A percentile compares a stretch with the other conserved stretches of the same genome.
These are phyloP conservation scores for Olivierus martensii DNA, from an alignment of 1,140 invertebrate species.

Conservation along the genomic window DNA sequence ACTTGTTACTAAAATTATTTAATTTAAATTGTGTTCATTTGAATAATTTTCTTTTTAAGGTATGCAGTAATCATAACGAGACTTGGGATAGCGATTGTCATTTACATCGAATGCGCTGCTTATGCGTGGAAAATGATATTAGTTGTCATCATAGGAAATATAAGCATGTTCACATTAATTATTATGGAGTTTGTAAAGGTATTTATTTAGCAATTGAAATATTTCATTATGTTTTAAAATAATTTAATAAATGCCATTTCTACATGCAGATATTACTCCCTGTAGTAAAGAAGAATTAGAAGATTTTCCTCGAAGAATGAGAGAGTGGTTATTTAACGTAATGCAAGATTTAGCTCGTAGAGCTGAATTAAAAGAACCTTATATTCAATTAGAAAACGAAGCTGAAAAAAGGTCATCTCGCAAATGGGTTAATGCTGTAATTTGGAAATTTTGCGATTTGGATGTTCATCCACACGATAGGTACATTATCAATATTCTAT, in stretches of 20 bases:
- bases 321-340: slow-evolving; percentile 92
- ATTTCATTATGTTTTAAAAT: too few species aligned
- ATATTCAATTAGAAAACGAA: slow-evolving; percentile 69
- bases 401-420: slow-evolving; percentile 57
- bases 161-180: slow-evolving; percentile 82
- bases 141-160: slow-evolving; percentile 56
- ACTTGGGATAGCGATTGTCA: slow-evolving; percentile 87
- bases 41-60: slow-evolving; percentile 33
- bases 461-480: slow-evolving; percentile 74
- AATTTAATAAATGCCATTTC: too few species aligned
- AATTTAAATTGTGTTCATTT: slow-evolving; percentile 10
- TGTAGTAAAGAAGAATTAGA: slow-evolving; percentile 70
- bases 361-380: slow-evolving; percentile 67
- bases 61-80: slow-evolving; percentile 86
- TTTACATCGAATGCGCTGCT: slow-evolving; percentile 75
- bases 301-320: slow-evolving; percentile 85
- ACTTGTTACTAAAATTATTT: not conserved
- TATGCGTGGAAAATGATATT: slow-evolving; percentile 58
- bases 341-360: slow-evolving; percentile 87
- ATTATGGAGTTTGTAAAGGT: slow-evolving; percentile 46
- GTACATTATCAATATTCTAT: slow-evolving; percentile 25
- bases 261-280: slow-evolving; percentile 33
- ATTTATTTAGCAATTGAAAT: too few species aligned
- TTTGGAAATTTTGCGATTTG: slow-evolving; percentile 95
- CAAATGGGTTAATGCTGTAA: slow-evolving; percentile 76